Evolutionary conservation across 2,113 vertebrate species (phyloP).

Genomic region (Tichodroma muraria): DNA sequence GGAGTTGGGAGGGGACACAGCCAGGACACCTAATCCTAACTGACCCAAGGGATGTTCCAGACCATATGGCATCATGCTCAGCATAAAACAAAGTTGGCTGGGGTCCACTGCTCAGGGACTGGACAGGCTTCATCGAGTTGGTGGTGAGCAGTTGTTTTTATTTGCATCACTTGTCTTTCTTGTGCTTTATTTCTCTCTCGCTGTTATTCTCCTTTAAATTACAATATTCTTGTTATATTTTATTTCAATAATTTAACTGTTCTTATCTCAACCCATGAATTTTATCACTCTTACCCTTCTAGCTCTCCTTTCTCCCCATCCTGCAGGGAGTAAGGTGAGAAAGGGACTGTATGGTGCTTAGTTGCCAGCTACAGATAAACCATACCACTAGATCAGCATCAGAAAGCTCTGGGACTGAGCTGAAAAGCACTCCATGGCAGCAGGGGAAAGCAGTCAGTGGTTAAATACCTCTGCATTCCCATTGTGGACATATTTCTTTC

Average conservation of each 20-base stretch:
- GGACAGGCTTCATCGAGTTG: neutral
- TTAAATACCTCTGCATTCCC: neutral
- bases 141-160: neutral
- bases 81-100: neutral
- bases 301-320: neutral
- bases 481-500: neutral
- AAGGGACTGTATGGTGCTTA: neutral
- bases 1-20: neutral
- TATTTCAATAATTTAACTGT: neutral
- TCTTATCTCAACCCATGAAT: neutral
- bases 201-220: neutral
- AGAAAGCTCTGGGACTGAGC: neutral
- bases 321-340: neutral
- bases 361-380: neutral
- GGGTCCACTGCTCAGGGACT: neutral
- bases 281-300: neutral
- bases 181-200: neutral
- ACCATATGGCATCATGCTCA: neutral
- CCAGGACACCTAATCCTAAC: neutral
- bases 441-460: neutral
- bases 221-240: neutral
- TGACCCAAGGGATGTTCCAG: neutral
- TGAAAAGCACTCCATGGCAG: neutral
- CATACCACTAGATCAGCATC: neutral
- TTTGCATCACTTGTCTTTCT: neutral